Evolutionary conservation across 2,797 vertebrate species (phyloP).

Genomic region (Limosa lapponica): DNA sequence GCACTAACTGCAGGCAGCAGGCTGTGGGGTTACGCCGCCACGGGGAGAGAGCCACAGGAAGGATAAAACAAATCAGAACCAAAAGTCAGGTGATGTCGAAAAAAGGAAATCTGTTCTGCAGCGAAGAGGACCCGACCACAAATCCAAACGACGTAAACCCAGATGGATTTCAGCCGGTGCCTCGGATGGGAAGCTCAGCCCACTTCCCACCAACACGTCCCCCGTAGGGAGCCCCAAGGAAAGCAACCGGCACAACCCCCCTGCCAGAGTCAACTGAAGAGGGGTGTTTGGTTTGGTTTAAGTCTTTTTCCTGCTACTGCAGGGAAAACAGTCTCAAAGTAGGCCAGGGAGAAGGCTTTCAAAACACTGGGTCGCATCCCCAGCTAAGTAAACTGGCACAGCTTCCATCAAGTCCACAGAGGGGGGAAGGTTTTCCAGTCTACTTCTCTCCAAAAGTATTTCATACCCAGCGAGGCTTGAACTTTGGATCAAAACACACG

Average conservation of each 20-base stretch:
- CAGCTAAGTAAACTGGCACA: neutral
- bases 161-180: slow-evolving; percentile 11
- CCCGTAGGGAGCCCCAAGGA: neutral
- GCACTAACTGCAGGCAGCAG: neutral
- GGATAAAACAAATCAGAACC: neutral
- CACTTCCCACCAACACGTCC: neutral
- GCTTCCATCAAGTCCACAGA: neutral
- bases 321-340: neutral
- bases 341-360: neutral
- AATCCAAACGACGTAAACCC: neutral
- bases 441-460: neutral
- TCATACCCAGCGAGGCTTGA: neutral
- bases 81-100: neutral
- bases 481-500: slow-evolving; percentile 20
- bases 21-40: fast-evolving
- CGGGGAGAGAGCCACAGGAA: neutral
- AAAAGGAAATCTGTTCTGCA: neutral
- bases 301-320: neutral
- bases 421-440: neutral
- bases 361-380: neutral
- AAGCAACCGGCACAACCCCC: neutral
- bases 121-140: neutral
- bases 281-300: neutral
- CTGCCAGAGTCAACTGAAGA: neutral
- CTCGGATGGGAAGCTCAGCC: neutral